Base-by-base conservation (phyloP, 2,113 vertebrate species). In the Pelecanoides urinatrix region DNA sequence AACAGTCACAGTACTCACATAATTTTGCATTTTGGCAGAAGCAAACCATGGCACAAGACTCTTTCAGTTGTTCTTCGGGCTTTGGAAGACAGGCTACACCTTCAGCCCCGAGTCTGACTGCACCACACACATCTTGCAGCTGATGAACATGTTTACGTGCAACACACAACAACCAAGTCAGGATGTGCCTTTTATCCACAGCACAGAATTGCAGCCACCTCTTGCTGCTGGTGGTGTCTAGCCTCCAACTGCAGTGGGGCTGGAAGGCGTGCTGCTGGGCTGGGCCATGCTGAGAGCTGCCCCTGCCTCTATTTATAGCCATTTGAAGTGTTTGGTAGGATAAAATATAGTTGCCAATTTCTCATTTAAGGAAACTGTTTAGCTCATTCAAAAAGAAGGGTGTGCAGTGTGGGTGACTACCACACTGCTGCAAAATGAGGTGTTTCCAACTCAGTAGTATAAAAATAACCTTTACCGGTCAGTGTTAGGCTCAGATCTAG, bases 121-220 rank as follows among this genome's bases (percentile, higher is more conserved):
- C 5, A 38, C 13, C 19, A 23, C 1, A 3, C 8, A 27, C 9
- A 49, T 26, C 36, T 38, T 56, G 23, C 18, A 40, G 29, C 26
- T 65, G 63, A 70, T 36, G 23, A 44, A 52, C 8, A 0, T 9
- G 3, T 27, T 65, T 8, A 61, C 0, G 0, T 18, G n/a, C 4
- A 22, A 47, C 16, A 70, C 8, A 30, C 8, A 70, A 0, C 26
- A 34, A 42, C 6, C 16, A 44, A 19, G 16, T 40, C 19, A 91
- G 16, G 10, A 15, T 53, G 45, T 74, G 36, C 4, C 25, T 66
- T 66, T 71, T 22, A 62, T 7, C 6, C 34, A 8, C 3, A 62
- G 8, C 23, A 18, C 11, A n/a, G 15, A 75, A 45, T 1, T 55
- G 29, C 32, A 59, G 16, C 5, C 13, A 7, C 7, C 4, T 59